These are phyloP conservation scores for Eristalis arbustorum DNA, from an alignment of 2,888 invertebrate genomes.

Conservation along the genomic window DNA sequence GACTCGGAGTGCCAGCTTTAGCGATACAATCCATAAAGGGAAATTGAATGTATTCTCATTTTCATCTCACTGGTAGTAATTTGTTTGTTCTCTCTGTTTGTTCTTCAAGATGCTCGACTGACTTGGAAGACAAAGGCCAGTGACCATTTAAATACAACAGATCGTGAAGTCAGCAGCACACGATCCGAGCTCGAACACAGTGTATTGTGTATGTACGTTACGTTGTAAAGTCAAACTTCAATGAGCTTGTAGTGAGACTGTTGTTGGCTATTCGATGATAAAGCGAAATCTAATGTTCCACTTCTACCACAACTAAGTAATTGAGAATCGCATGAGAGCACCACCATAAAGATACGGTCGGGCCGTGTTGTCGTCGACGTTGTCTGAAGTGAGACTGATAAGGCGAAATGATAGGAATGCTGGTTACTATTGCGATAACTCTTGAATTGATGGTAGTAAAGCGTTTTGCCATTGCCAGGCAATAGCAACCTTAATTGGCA, in stretches of 20 bases:
- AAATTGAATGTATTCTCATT: neutral
- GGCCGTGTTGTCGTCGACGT: constrained; percentile 12
- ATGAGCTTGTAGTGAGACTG: neutral
- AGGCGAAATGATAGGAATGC: constrained; percentile 26
- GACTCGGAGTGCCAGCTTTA: constrained; percentile 26
- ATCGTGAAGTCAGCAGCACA: neutral
- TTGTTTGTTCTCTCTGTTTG: neutral
- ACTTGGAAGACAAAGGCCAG: constrained; percentile 35
- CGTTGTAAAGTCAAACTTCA: neutral
- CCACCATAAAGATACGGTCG: constrained; percentile 34
- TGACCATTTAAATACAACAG: constrained; percentile 32
- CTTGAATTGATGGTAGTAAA: constrained; percentile 11
- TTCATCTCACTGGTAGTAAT: neutral
- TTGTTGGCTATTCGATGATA: constrained; percentile 32
- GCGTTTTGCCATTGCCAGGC: neutral
- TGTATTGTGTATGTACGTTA: neutral
- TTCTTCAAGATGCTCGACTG: constrained; percentile 14
- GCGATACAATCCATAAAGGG: constrained; percentile 9
- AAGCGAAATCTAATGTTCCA: constrained; percentile 28
- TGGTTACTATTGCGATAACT: constrained; percentile 9
- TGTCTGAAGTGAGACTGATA: constrained; percentile 44
- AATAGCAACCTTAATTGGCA: constrained; percentile 18
- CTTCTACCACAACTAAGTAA: constrained; percentile 21
- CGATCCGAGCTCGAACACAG: neutral
- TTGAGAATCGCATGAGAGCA: constrained; percentile 34